Conservation (phyloP, 2,113 vertebrate genomes). For the Laterallus jamaicensis region DNA sequence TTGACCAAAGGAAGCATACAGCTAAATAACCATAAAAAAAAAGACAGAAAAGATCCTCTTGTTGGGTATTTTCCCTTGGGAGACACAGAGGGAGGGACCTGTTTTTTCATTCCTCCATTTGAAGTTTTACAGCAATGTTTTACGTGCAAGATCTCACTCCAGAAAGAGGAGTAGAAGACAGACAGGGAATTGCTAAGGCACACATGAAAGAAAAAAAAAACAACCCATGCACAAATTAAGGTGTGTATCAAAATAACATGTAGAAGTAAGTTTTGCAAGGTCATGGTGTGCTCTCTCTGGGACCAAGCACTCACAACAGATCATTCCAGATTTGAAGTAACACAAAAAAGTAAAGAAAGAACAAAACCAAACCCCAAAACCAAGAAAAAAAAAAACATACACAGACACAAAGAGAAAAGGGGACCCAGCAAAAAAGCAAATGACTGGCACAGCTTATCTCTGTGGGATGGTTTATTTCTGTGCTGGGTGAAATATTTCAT, state of each 20-base stretch:
- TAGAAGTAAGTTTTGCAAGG: neutral
- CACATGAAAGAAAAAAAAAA: neutral
- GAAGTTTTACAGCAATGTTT: neutral
- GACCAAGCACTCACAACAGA: neutral
- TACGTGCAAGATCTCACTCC: neutral
- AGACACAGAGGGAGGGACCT: neutral
- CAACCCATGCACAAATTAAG: neutral
- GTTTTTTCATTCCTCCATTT: neutral
- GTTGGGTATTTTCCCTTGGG: neutral
- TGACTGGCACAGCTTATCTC: no score
- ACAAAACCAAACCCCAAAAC: neutral
- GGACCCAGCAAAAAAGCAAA: neutral
- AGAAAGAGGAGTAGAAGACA: neutral
- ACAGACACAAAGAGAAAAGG: neutral
- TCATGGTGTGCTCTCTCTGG: neutral
- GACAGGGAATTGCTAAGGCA: neutral
- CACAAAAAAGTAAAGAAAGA: neutral
- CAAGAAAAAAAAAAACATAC: no score
- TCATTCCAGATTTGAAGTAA: neutral
- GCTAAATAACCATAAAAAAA: neutral
- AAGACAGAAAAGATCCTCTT: neutral
- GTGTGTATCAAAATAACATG: neutral
- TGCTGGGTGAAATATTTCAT: neutral
- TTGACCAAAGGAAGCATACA: neutral
- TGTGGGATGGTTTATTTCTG: no score